Evolutionary conservation across 2,888 invertebrate species (phyloP).

Genomic region (Eucera pruinosa): DNA sequence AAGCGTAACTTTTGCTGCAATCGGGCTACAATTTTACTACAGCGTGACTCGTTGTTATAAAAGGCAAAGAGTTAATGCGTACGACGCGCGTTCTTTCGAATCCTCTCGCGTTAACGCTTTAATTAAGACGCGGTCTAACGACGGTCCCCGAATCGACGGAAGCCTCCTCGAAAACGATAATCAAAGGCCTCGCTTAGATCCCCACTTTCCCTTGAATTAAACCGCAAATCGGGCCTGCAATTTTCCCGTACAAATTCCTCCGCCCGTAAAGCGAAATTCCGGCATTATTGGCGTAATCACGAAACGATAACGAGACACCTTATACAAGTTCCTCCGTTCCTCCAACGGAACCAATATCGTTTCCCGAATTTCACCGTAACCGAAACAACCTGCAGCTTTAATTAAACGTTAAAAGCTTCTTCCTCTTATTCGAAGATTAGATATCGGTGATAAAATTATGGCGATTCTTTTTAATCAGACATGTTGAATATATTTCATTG

Average conservation of each 20-base stretch:
- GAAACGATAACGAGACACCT: constrained; percentile 50
- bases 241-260: constrained; percentile 47
- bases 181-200: constrained; percentile 51
- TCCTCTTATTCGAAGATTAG: no score
- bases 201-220: constrained; percentile 45
- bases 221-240: constrained; percentile 53
- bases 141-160: constrained; percentile 38
- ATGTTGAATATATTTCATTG: no score
- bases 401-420: no score
- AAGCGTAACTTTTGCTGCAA: no score
- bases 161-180: constrained; percentile 40
- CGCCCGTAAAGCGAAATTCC: constrained; percentile 45
- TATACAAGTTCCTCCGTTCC: constrained; percentile 14
- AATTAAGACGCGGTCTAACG: constrained; percentile 53
- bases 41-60: no score
- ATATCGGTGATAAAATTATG: no score
- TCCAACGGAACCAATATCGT: constrained; percentile 3
- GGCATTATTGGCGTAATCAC: constrained; percentile 48
- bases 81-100: constrained; percentile 41
- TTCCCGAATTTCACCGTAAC: not conserved
- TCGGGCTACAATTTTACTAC: no score
- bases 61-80: no score
- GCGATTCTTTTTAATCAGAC: no score
- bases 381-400: not conserved
- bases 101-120: constrained; percentile 47